A percentile compares a stretch with the other conserved stretches of the same genome.
These are phyloP conservation scores for Halesus radiatus DNA, from an alignment of 1,140 invertebrate genomes.

Conservation along the genomic window DNA sequence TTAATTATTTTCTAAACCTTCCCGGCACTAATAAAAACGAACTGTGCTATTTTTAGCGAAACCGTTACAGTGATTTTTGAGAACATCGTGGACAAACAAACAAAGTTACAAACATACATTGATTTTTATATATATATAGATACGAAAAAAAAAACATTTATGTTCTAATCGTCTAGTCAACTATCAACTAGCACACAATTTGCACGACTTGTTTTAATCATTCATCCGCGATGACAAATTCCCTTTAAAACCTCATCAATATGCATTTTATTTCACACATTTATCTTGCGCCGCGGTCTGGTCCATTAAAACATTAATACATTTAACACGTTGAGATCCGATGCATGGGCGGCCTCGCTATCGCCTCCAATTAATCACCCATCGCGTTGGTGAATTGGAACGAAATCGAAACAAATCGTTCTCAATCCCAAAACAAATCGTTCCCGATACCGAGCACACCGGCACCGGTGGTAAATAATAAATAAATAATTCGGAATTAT, in stretches of 20 bases:
- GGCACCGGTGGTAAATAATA: constrained; percentile 27
- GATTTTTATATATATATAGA: no score
- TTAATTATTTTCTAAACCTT: no score
- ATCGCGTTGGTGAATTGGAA: constrained; percentile 39
- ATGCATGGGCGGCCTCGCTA: constrained; percentile 23
- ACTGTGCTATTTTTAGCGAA: no score
- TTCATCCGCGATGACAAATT: not conserved
- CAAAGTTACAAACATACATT: no score
- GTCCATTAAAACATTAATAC: not conserved
- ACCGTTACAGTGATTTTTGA: no score
- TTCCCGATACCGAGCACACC: not conserved
- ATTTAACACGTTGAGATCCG: constrained; percentile 7
- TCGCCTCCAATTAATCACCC: constrained; percentile 54
- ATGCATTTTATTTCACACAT: constrained; percentile 5
- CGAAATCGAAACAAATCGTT: constrained; percentile 40
- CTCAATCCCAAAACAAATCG: constrained; percentile 31
- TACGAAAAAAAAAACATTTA: no score
- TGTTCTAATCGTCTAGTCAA: no score
- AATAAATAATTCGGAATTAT: constrained; percentile 34
- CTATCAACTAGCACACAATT: no score
- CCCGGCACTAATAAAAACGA: no score
- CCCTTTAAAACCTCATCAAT: not conserved
- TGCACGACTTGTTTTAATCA: not conserved
- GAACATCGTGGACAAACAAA: no score
- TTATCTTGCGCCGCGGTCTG: not conserved